Conservation (phyloP, 1,140 invertebrate species). For the Pararge aegeria region DNA sequence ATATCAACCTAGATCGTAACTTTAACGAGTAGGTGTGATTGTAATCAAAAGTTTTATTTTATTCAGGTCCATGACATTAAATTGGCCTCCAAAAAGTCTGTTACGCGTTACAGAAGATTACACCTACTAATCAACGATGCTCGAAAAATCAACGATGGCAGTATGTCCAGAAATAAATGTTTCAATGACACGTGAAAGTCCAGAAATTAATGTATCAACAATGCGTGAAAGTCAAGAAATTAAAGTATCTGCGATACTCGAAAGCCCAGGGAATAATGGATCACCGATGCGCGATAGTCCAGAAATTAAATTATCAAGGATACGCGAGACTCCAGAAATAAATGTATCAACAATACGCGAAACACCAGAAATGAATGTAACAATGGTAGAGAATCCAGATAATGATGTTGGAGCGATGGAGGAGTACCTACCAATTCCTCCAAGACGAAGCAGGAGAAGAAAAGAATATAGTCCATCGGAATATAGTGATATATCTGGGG, state of each 20-base stretch:
- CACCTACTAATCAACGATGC: no score
- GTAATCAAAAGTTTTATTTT: no score
- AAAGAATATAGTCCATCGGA: neutral
- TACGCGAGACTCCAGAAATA: neutral
- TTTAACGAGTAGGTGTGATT: no score
- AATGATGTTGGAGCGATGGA: neutral
- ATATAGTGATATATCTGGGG: neutral
- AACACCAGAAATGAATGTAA: neutral
- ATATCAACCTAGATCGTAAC: no score
- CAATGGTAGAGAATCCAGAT: neutral
- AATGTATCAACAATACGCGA: neutral
- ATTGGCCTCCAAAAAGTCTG: no score
- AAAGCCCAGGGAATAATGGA: neutral
- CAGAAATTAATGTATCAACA: neutral
- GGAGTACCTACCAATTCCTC: neutral
- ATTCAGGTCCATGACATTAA: no score
- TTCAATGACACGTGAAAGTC: neutral
- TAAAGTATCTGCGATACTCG: neutral
- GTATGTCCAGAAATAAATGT: neutral
- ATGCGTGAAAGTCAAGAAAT: neutral
- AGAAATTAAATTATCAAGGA: neutral
- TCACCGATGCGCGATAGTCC: neutral
- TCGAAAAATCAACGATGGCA: no score
- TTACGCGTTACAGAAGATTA: no score
- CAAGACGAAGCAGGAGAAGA: neutral